Conservation (phyloP, 2,113 vertebrate species). For the Carlito syrichta region DNA sequence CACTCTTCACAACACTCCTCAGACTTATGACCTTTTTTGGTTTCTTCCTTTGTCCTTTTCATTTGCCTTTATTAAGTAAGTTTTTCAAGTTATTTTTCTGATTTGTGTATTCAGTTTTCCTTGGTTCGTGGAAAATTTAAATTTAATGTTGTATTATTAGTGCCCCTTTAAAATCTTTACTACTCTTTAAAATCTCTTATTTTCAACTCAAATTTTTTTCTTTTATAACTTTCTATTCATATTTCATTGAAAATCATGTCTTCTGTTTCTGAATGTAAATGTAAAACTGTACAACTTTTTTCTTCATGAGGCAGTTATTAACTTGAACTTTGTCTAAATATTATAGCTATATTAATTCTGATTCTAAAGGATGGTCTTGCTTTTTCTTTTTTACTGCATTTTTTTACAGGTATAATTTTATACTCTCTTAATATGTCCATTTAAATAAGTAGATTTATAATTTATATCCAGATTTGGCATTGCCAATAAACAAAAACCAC, state of each 20-base stretch:
- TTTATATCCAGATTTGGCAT: neutral
- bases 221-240: neutral
- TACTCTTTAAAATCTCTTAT: neutral
- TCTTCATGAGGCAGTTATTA: neutral
- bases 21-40: neutral
- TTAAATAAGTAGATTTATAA: neutral
- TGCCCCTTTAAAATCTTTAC: neutral
- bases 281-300: neutral
- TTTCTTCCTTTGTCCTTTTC: neutral
- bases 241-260: neutral
- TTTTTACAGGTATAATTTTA: neutral
- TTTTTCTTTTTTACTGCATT: neutral
- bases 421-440: no score
- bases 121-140: neutral
- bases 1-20: neutral
- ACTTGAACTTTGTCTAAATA: neutral
- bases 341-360: neutral
- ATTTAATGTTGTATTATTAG: neutral
- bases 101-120: constrained; percentile 1
- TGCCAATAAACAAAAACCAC: neutral
- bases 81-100: neutral
- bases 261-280: neutral
- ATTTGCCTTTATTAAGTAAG: neutral
- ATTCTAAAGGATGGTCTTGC: neutral
- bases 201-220: neutral